These are phyloP conservation scores for Paragorgia papillata DNA, from an alignment of 92 coral and sea anemone species.

Conservation along the genomic window DNA sequence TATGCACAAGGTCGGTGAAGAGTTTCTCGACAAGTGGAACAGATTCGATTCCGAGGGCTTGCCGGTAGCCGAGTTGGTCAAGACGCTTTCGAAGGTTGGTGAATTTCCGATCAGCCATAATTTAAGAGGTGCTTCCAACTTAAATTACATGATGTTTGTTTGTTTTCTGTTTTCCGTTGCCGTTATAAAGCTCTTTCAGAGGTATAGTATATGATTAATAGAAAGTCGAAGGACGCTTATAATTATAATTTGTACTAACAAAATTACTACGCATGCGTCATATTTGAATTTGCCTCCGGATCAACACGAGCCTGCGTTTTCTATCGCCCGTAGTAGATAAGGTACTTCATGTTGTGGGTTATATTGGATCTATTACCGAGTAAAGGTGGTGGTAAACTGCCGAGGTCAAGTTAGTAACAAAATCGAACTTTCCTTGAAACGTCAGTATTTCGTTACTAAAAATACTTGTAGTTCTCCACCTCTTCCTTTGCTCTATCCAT, in stretches of 20 bases:
- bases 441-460: too few species aligned
- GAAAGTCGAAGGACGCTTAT: slow-evolving; percentile 73
- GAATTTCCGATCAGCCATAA: slow-evolving; percentile 95
- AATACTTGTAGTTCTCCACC: too few species aligned
- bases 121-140: slow-evolving; percentile 17
- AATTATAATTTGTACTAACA: slow-evolving; percentile 34
- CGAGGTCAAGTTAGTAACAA: too few species aligned
- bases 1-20: slow-evolving; percentile 98
- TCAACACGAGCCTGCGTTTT: background rate
- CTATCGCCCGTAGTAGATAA: background rate
- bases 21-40: slow-evolving; percentile 96
- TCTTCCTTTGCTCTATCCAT: too few species aligned
- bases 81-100: slow-evolving; percentile 96
- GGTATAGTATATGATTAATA: slow-evolving; percentile 71
- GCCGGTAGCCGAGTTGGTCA: slow-evolving; percentile 98
- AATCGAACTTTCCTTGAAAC: too few species aligned
- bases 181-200: slow-evolving; percentile 36
- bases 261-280: slow-evolving; percentile 86
- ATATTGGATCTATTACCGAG: too few species aligned
- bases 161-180: slow-evolving; percentile 1
- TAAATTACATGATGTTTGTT: slow-evolving; percentile 19
- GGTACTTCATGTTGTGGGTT: too few species aligned
- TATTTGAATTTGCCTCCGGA: slow-evolving; percentile 97
- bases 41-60: slow-evolving; percentile 97
- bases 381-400: too few species aligned